These are phyloP conservation scores for Amphiduros pacificus DNA, from an alignment of 2,888 invertebrate species.

Conservation along the genomic window DNA sequence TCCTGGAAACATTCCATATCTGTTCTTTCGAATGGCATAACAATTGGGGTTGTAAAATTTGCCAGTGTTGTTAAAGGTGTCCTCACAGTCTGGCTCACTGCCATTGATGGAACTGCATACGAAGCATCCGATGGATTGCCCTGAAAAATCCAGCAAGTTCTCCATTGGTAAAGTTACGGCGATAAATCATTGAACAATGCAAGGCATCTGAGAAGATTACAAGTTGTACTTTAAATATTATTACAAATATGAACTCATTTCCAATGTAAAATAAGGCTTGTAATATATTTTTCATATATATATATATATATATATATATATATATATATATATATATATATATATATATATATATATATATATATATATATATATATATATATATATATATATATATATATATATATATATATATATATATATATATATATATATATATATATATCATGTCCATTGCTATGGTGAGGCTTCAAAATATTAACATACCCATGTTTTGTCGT, in stretches of 20 bases:
- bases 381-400: slow-evolving; percentile 2
- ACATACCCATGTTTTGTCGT: no score
- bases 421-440: no score
- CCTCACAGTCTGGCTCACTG: slow-evolving; percentile 85
- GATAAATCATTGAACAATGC: background rate
- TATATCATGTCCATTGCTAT: no score
- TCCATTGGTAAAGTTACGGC: background rate
- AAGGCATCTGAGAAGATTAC: background rate
- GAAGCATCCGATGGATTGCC: slow-evolving; percentile 79
- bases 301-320: no score
- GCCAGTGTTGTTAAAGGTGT: slow-evolving; percentile 67
- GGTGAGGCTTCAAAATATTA: no score
- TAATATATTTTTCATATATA: background rate
- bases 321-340: no score
- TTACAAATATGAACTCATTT: background rate
- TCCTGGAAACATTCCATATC: slow-evolving; percentile 92
- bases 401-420: slow-evolving; percentile 1
- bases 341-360: no score
- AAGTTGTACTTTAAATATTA: background rate
- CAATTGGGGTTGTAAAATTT: slow-evolving; percentile 67
- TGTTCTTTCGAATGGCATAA: slow-evolving; percentile 88
- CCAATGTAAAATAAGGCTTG: background rate
- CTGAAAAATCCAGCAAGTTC: slow-evolving; percentile 29
- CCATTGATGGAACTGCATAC: slow-evolving; percentile 93
- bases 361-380: background rate